These are phyloP conservation scores for Lithophane semibrunnea DNA, from an alignment of 2,888 invertebrate genomes.

Conservation along the genomic window DNA sequence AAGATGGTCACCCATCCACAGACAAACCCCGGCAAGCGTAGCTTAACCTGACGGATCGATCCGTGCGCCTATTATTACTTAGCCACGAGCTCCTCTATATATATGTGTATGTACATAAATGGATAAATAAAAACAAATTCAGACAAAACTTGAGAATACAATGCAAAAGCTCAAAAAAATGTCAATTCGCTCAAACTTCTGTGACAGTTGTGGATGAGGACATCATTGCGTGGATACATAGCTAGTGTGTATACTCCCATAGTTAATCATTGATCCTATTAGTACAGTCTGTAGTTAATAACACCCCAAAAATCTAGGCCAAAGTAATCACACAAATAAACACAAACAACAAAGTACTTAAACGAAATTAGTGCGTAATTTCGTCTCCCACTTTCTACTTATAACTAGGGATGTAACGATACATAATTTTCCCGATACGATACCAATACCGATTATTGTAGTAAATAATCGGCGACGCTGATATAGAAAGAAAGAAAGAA, in stretches of 20 bases:
- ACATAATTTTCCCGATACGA: too few species aligned
- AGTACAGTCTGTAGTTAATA: not conserved
- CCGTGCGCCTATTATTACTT: too few species aligned
- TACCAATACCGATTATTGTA: too few species aligned
- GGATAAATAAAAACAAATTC: not conserved
- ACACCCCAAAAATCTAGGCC: not conserved
- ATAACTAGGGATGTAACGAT: not conserved
- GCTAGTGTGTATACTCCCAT: too few species aligned
- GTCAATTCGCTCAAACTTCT: not conserved
- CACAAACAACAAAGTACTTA: not conserved
- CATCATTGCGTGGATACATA: not conserved
- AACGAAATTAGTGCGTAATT: slow-evolving; percentile 46
- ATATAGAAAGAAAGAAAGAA: too few species aligned
- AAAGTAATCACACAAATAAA: slow-evolving; percentile 12
- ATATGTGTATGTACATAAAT: too few species aligned
- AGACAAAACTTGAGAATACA: not conserved
- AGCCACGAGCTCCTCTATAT: too few species aligned
- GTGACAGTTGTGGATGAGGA: not conserved
- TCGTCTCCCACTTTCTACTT: slow-evolving; percentile 49
- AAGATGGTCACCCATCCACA: too few species aligned
- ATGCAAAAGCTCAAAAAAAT: not conserved
- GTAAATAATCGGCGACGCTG: too few species aligned
- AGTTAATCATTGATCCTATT: not conserved
- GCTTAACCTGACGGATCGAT: too few species aligned
- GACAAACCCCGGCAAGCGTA: too few species aligned